These are phyloP conservation scores for Escarpia spicata DNA, from an alignment of 2,888 invertebrate species.

Conservation along the genomic window DNA sequence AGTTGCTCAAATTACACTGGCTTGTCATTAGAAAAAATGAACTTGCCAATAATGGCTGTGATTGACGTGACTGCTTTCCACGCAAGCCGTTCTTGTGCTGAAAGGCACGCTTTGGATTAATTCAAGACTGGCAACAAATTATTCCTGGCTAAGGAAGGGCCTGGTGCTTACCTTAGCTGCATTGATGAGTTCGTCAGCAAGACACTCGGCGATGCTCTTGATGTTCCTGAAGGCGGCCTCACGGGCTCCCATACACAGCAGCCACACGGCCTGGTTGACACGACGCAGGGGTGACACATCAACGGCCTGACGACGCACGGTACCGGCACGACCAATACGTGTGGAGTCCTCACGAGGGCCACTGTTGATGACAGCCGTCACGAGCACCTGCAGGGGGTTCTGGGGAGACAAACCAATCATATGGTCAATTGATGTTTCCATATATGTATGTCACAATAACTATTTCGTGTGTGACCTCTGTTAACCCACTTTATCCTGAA, in stretches of 20 bases:
- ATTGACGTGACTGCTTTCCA: too few relatives aligned
- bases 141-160: not conserved
- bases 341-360: conserved; percentile 99
- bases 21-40: too few relatives aligned
- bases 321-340: conserved; percentile 99
- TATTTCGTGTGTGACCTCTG: too few relatives aligned
- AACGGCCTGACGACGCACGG: conserved; percentile 99
- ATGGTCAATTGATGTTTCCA: not conserved
- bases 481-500: too few relatives aligned
- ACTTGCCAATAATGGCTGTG: too few relatives aligned
- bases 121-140: not conserved
- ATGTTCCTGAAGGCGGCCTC: conserved; percentile 99
- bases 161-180: conserved; percentile 84
- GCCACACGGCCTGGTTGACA: conserved; percentile 99
- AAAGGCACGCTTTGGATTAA: too few relatives aligned
- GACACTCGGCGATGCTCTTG: conserved; percentile 99
- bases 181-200: conserved; percentile 99
- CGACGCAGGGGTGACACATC: conserved; percentile 98
- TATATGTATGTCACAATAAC: not conserved
- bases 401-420: conserved; percentile 48
- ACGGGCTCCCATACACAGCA: conserved; percentile 97
- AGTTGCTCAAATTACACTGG: too few relatives aligned
- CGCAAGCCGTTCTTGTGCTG: too few relatives aligned
- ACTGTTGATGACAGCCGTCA: conserved; percentile 97
- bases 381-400: conserved; percentile 81